Percentiles rank a stretch among this genome's conserved stretches.
Evolutionary conservation across 2,888 invertebrate genomes (phyloP).

Genomic region (Lathronympha strigana): DNA sequence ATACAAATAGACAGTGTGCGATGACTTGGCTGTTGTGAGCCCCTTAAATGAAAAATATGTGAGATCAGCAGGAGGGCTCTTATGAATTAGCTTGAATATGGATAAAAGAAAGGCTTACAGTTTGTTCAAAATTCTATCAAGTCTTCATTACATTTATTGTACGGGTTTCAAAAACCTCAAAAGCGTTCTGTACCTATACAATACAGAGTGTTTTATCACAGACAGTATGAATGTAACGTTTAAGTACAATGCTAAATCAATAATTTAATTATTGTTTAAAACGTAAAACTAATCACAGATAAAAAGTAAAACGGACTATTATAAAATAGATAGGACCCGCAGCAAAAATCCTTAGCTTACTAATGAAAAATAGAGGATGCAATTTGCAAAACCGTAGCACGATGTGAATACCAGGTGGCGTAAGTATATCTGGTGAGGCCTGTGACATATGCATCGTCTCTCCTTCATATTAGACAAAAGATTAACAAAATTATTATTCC

Average conservation of each 20-base stretch:
- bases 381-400: too few species aligned
- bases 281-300: constrained; percentile 29
- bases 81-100: constrained; percentile 13
- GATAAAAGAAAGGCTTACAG: constrained; percentile 19
- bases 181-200: constrained; percentile 35
- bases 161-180: constrained; percentile 32
- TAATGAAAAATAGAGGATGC: neutral
- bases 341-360: constrained; percentile 4
- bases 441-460: too few species aligned
- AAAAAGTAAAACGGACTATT: constrained; percentile 18
- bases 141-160: constrained; percentile 30
- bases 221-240: constrained; percentile 28
- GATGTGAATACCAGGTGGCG: too few species aligned
- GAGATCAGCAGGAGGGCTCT: neutral
- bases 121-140: constrained; percentile 32
- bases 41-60: neutral
- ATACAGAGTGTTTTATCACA: constrained; percentile 42
- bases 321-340: constrained; percentile 13
- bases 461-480: too few species aligned
- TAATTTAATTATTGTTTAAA: constrained; percentile 10
- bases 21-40: too few species aligned
- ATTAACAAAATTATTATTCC: too few species aligned
- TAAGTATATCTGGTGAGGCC: too few species aligned
- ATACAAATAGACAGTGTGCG: too few species aligned
- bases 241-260: constrained; percentile 19